phyloP scores from a whole-genome alignment of 2,888 invertebrate species.

The Drosophila affinis region DNA sequence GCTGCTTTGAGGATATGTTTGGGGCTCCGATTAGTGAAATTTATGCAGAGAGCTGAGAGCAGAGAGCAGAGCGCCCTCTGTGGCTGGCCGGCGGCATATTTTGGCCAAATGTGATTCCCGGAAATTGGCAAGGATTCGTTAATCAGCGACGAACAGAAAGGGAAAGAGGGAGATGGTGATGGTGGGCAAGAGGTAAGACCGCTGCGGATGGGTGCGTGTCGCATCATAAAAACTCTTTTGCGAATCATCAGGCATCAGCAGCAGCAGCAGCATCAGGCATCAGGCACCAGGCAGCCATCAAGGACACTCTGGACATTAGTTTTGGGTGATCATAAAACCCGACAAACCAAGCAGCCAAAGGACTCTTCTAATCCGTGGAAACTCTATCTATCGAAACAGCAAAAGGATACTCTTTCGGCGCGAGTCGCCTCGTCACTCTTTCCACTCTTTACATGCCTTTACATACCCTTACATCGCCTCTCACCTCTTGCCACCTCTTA shows the following conservation, averaged over 20 bases:
- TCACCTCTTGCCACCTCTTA: slow-evolving; percentile 6
- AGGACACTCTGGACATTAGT: slow-evolving; percentile 72
- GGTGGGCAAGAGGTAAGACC: slow-evolving; percentile 10
- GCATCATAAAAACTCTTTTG: slow-evolving; percentile 79
- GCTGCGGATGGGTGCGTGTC: slow-evolving; percentile 45
- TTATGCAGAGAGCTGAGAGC: slow-evolving; percentile 43
- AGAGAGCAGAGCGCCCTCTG: slow-evolving; percentile 65
- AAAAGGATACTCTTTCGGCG: slow-evolving; percentile 74
- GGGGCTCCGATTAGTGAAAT: slow-evolving; percentile 57
- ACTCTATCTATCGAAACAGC: slow-evolving; percentile 65
- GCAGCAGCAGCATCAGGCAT: neutral
- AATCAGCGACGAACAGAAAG: slow-evolving; percentile 9
- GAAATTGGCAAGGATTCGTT: slow-evolving; percentile 76
- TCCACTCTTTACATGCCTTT: slow-evolving; percentile 42
- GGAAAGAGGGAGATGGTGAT: neutral
- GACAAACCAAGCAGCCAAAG: slow-evolving; percentile 31
- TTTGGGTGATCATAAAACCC: slow-evolving; percentile 64
- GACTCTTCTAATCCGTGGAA: slow-evolving; percentile 68
- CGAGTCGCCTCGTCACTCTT: slow-evolving; percentile 69
- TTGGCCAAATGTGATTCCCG: slow-evolving; percentile 70
- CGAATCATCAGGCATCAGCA: slow-evolving; percentile 58
- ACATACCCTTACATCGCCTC: slow-evolving; percentile 6
- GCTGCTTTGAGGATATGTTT: slow-evolving; percentile 43
- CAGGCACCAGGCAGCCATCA: slow-evolving; percentile 51
- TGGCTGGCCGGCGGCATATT: slow-evolving; percentile 51